phyloP scores from a whole-genome alignment of 2,113 vertebrate genomes.

The Cephalopholis sonnerati region DNA sequence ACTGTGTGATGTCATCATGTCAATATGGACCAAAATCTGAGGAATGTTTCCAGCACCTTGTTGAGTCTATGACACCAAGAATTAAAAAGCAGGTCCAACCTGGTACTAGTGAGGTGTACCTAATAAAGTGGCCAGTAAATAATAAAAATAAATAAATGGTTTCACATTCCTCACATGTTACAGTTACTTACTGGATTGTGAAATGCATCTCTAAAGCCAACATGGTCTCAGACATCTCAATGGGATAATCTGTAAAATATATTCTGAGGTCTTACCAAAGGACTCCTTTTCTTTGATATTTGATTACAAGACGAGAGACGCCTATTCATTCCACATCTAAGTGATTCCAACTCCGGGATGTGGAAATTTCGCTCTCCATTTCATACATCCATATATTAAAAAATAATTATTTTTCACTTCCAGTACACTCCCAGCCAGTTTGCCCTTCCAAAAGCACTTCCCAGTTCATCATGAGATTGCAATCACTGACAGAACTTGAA shows the following conservation, averaged over 20 bases:
- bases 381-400: background rate
- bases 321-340: background rate
- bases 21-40: too few species aligned
- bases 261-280: background rate
- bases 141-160: too few species aligned
- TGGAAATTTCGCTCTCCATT: constrained; percentile 6
- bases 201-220: background rate
- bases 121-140: too few species aligned
- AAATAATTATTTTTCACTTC: constrained; percentile 8
- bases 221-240: background rate
- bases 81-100: too few species aligned
- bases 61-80: too few species aligned
- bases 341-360: background rate
- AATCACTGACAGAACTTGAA: constrained; percentile 29
- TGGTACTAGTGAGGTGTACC: too few species aligned
- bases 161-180: background rate
- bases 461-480: constrained; percentile 21
- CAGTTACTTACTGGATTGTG: background rate
- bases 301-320: background rate
- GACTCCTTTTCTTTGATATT: background rate
- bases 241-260: background rate
- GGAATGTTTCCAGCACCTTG: too few species aligned
- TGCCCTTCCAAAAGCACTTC: constrained; percentile 13
- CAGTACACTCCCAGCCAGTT: background rate
- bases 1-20: too few species aligned